Evolutionary conservation across 2,888 invertebrate species (phyloP).

Genomic region (Drosophila neotestacea): DNA sequence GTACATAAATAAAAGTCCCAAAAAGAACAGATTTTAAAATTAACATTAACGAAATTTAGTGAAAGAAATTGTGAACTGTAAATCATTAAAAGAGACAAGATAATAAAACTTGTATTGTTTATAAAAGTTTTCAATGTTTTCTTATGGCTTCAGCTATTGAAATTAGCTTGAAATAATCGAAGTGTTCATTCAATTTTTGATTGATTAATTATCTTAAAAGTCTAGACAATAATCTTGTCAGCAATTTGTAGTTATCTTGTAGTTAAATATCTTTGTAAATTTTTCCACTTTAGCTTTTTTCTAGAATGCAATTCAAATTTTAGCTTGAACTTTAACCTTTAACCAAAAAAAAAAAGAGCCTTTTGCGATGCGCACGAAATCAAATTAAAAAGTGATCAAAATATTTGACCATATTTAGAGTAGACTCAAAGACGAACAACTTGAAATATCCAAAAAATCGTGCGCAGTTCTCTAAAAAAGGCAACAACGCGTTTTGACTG

Average conservation of each 20-base stretch:
- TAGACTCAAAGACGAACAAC: conserved; percentile 48
- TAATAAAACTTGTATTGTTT: no score
- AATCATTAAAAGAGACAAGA: no score
- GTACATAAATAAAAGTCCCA: conserved; percentile 25
- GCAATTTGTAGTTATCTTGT: conserved; percentile 3
- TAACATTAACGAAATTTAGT: conserved; percentile 1
- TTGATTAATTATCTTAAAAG: neutral
- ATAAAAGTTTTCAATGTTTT: no score
- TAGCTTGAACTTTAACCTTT: conserved; percentile 47
- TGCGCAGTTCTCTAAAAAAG: conserved; percentile 44
- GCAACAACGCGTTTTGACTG: conserved; percentile 41
- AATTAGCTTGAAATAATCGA: no score
- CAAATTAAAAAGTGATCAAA: conserved; percentile 75
- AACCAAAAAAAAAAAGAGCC: neutral
- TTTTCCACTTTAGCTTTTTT: conserved; percentile 8
- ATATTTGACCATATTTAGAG: conserved; percentile 66
- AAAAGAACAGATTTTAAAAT: neutral
- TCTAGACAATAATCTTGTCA: neutral
- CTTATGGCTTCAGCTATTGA: no score
- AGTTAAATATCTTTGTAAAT: neutral
- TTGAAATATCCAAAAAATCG: conserved; percentile 61
- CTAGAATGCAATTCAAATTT: neutral
- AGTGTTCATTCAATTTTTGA: neutral
- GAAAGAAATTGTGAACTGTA: no score
- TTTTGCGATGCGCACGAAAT: conserved; percentile 38